Evolutionary conservation across 2,113 vertebrate species (phyloP).

Genomic region (Sialia sialis): DNA sequence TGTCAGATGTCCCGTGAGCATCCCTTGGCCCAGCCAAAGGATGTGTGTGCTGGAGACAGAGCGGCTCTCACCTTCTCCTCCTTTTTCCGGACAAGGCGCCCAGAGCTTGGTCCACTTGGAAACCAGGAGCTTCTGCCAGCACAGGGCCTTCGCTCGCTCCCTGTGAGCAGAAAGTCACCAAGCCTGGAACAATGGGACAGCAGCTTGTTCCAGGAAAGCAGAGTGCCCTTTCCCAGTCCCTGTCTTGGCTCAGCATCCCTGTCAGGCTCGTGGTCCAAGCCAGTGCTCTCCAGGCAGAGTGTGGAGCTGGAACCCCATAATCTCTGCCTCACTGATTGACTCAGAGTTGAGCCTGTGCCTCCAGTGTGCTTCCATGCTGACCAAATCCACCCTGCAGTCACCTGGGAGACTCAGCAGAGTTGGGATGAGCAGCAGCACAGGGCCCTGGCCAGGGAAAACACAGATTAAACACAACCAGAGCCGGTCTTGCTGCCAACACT

Average conservation of each 20-base stretch:
- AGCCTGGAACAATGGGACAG: constrained; percentile 26
- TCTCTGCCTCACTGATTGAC: neutral
- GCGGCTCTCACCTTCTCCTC: neutral
- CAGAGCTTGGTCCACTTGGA: neutral
- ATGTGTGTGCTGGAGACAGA: neutral
- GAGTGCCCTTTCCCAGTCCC: neutral
- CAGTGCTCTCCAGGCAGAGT: neutral
- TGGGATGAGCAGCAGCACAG: fast-evolving
- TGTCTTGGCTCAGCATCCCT: neutral
- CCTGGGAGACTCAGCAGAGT: fast-evolving
- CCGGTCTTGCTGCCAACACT: fast-evolving
- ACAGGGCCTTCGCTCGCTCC: neutral
- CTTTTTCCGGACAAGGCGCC: constrained; percentile 37
- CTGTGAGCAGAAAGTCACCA: neutral
- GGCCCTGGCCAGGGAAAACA: neutral
- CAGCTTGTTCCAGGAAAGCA: constrained; percentile 10
- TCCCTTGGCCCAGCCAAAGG: neutral
- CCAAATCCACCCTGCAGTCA: neutral
- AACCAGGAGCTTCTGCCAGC: neutral
- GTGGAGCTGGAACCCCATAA: fast-evolving
- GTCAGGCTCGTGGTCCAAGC: fast-evolving
- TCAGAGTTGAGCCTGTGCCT: neutral
- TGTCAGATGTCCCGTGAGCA: neutral
- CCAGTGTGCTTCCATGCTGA: neutral
- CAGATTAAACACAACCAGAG: neutral